Percentiles rank a stretch among this genome's conserved stretches.
Conservation (phyloP, 2,797 vertebrate genomes). For the Benthosema pterotum region DNA sequence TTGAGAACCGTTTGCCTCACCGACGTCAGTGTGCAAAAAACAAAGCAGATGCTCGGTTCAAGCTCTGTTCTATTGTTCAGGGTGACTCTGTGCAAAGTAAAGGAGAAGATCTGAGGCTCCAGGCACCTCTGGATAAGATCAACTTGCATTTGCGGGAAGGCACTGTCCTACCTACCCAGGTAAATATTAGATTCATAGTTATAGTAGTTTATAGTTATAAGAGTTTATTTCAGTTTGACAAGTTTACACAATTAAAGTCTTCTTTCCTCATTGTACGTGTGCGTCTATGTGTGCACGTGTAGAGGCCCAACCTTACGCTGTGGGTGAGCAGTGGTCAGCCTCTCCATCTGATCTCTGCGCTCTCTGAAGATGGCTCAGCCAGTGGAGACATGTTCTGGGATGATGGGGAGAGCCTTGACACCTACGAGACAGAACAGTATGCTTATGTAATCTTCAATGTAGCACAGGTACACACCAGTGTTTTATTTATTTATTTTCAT, state of each 20-base stretch:
- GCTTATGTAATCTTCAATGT: constrained; percentile 82
- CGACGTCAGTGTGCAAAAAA: no score
- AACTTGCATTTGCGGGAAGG: constrained; percentile 88
- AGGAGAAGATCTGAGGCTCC: constrained; percentile 81
- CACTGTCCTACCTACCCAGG: constrained; percentile 84
- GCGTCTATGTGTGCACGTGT: background rate
- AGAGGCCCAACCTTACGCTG: constrained; percentile 82
- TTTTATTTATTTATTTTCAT: no score
- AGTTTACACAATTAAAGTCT: background rate
- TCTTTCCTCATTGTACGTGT: constrained; percentile 1
- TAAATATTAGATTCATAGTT: no score
- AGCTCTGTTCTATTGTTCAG: constrained; percentile 56
- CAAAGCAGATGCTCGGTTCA: no score
- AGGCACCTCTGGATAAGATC: constrained; percentile 85
- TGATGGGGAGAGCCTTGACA: constrained; percentile 84
- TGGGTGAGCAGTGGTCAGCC: constrained; percentile 79
- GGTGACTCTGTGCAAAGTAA: constrained; percentile 78
- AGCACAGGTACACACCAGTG: constrained; percentile 69
- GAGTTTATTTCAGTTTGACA: no score
- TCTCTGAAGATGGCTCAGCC: constrained; percentile 75
- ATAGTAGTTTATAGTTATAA: no score
- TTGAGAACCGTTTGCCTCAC: no score
- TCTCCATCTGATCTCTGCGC: constrained; percentile 77
- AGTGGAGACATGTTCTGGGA: constrained; percentile 90
- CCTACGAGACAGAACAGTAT: constrained; percentile 80